These are phyloP conservation scores for Sander vitreus DNA, from an alignment of 2,113 vertebrate genomes.

Conservation along the genomic window DNA sequence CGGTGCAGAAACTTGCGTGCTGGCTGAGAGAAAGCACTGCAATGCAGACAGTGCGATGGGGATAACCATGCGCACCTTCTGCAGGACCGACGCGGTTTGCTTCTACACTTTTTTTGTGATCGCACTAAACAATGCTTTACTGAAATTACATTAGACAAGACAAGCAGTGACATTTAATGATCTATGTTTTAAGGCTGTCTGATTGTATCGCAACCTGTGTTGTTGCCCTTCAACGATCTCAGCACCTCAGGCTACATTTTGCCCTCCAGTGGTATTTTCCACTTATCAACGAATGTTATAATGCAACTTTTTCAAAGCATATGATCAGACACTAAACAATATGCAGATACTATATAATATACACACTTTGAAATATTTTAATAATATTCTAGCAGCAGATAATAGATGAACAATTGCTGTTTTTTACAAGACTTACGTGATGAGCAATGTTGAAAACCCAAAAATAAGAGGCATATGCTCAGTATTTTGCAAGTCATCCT, in stretches of 20 bases:
- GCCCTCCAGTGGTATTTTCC: constrained; percentile 50
- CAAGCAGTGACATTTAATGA: not conserved
- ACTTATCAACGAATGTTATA: constrained; percentile 39
- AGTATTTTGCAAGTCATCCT: constrained; percentile 85
- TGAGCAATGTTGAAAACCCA: constrained; percentile 82
- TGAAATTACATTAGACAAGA: not conserved
- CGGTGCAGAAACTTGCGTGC: constrained; percentile 82
- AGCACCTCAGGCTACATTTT: constrained; percentile 50
- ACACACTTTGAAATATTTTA: constrained; percentile 31
- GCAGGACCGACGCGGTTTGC: constrained; percentile 57
- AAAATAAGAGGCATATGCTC: constrained; percentile 82
- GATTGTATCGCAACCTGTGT: constrained; percentile 16
- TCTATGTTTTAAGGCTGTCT: constrained; percentile 1
- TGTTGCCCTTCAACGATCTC: constrained; percentile 72
- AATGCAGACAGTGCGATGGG: constrained; percentile 84
- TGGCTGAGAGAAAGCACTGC: constrained; percentile 81
- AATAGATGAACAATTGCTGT: constrained; percentile 64
- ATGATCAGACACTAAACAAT: constrained; percentile 28
- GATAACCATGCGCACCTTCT: constrained; percentile 61
- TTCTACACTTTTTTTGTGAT: constrained; percentile 35
- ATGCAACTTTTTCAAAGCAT: constrained; percentile 53
- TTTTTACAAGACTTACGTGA: constrained; percentile 85
- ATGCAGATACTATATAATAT: not conserved
- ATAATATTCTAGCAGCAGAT: constrained; percentile 29
- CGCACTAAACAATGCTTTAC: not conserved